A percentile compares a stretch with the other conserved stretches of the same genome.
These are phyloP conservation scores for Drosophila dunni DNA, from an alignment of 1,140 invertebrate genomes.

Conservation along the genomic window DNA sequence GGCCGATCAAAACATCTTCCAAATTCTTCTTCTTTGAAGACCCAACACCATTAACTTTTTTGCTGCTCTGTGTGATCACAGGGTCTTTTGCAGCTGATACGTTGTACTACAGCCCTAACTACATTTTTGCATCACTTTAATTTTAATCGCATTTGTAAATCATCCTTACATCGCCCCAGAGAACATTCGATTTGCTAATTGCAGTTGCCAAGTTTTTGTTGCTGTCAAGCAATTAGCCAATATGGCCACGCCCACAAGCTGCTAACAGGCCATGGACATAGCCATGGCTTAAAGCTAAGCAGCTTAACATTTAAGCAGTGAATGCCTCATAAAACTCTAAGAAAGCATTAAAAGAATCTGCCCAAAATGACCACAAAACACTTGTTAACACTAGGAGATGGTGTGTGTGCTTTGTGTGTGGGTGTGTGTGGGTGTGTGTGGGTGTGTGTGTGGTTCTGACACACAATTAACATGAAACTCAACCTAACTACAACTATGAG, in stretches of 20 bases:
- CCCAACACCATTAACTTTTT: no score
- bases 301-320: slow-evolving; percentile 59
- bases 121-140: slow-evolving; percentile 23
- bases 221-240: slow-evolving; percentile 51
- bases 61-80: no score
- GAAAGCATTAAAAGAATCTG: neutral
- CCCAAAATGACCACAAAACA: slow-evolving; percentile 5
- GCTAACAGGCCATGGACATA: neutral
- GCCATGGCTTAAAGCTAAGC: slow-evolving; percentile 49
- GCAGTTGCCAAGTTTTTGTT: slow-evolving; percentile 34
- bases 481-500: no score
- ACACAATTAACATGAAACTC: no score
- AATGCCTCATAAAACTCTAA: slow-evolving; percentile 33
- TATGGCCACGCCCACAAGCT: slow-evolving; percentile 15
- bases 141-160: slow-evolving; percentile 1
- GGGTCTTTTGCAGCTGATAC: no score
- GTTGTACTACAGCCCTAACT: no score
- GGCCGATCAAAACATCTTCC: no score
- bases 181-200: slow-evolving; percentile 26
- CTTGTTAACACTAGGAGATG: slow-evolving; percentile 8
- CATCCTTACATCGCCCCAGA: neutral
- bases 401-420: neutral
- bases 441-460: neutral
- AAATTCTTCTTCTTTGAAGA: no score
- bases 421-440: neutral